A percentile compares a stretch with the other conserved stretches of the same genome.
These are phyloP conservation scores for Suncus etruscus DNA, from an alignment of 2,113 vertebrate genomes.

Conservation along the genomic window DNA sequence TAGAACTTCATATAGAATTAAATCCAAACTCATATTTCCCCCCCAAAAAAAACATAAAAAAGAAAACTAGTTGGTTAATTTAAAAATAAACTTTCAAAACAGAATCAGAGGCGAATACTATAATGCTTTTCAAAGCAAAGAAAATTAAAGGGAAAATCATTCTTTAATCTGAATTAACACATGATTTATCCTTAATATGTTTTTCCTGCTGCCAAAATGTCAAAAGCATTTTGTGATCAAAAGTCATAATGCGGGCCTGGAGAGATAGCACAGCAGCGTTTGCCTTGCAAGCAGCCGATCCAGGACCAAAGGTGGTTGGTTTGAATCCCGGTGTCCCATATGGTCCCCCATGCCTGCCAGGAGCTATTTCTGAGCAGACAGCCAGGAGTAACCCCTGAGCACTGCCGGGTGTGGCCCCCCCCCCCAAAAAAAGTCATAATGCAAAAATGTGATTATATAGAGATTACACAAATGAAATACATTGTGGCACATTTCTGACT, in stretches of 20 bases:
- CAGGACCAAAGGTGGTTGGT: too few species aligned
- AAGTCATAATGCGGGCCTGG: too few species aligned
- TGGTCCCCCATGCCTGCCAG: too few species aligned
- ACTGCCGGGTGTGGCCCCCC: too few species aligned
- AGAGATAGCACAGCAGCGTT: too few species aligned
- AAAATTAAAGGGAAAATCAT: slow-evolving; percentile 41
- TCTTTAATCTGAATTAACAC: slow-evolving; percentile 31
- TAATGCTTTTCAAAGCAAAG: background rate
- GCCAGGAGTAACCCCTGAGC: too few species aligned
- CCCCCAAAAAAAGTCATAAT: background rate
- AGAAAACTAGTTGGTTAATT: background rate
- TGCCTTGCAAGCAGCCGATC: too few species aligned
- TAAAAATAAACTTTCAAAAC: slow-evolving; percentile 23
- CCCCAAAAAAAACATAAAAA: background rate
- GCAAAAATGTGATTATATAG: slow-evolving; percentile 1
- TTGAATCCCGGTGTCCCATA: too few species aligned
- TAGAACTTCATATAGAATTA: background rate
- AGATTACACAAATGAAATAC: background rate
- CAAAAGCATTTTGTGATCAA: background rate
- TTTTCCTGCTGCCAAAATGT: background rate
- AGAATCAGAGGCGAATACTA: background rate
- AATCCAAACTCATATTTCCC: background rate
- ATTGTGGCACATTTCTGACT: background rate
- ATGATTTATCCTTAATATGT: slow-evolving; percentile 23
- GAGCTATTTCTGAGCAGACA: too few species aligned